Percentiles rank a stretch among this genome's conserved stretches.
These are phyloP conservation scores for Thomomys bottae DNA, from an alignment of 2,113 vertebrate species.

Conservation along the genomic window DNA sequence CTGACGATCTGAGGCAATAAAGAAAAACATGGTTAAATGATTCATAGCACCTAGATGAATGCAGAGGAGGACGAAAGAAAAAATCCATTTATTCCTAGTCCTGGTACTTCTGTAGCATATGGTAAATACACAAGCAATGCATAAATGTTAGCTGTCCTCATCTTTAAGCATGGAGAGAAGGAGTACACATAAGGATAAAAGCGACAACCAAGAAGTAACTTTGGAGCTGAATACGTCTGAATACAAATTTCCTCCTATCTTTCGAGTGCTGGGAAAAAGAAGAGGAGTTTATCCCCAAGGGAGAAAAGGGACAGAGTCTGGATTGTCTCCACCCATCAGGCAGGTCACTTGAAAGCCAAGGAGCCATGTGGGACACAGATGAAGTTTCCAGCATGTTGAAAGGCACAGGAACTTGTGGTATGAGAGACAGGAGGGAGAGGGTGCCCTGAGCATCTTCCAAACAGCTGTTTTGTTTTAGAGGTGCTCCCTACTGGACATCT, in stretches of 20 bases:
- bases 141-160: constrained; percentile 30
- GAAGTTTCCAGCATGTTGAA: neutral
- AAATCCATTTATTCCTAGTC: constrained; percentile 53
- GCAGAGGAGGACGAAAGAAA: constrained; percentile 61
- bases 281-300: neutral
- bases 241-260: neutral
- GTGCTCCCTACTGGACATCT: constrained; percentile 25
- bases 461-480: constrained; percentile 31
- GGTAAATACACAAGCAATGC: constrained; percentile 1
- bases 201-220: neutral
- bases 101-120: constrained; percentile 6
- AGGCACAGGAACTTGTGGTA: neutral
- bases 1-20: constrained; percentile 9
- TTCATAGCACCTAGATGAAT: constrained; percentile 34
- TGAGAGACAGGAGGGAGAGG: neutral
- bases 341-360: neutral
- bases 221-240: neutral
- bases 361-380: rapidly evolving
- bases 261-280: neutral
- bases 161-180: neutral
- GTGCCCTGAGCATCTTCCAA: neutral
- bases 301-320: rapidly evolving
- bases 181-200: constrained; percentile 51
- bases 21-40: constrained; percentile 51
- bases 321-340: neutral